Percentiles rank a stretch among this genome's conserved stretches.
Conservation (phyloP, 2,113 vertebrate genomes). For the Ranitomeya imitator region DNA sequence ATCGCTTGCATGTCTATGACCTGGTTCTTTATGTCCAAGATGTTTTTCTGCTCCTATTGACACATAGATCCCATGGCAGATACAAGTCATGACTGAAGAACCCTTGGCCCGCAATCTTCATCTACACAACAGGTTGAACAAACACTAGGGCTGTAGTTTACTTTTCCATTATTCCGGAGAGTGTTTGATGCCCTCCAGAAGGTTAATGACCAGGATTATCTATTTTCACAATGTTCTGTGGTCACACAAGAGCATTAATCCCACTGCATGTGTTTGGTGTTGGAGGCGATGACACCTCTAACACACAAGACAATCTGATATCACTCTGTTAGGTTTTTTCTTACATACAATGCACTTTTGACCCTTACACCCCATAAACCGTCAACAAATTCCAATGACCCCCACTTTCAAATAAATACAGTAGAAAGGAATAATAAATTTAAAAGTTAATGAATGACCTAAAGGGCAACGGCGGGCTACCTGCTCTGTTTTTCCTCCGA, state of each 20-base stretch:
- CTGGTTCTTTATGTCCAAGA: not conserved
- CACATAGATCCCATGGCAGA: not conserved
- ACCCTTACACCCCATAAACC: slow-evolving; percentile 14
- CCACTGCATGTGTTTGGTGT: not conserved
- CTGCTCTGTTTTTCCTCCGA: slow-evolving; percentile 18
- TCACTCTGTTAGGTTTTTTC: slow-evolving; percentile 2
- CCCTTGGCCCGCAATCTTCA: not conserved
- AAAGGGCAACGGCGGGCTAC: slow-evolving; percentile 10
- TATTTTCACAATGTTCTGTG: not conserved
- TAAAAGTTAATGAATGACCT: slow-evolving; percentile 19
- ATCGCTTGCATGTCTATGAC: no score
- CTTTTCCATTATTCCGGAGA: not conserved
- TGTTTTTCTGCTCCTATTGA: not conserved
- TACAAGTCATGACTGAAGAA: not conserved
- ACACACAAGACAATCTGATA: slow-evolving; percentile 22
- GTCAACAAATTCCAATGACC: not conserved
- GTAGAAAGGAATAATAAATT: not conserved
- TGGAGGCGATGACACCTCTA: slow-evolving; percentile 9
- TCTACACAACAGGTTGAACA: slow-evolving; percentile 28
- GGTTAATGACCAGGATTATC: slow-evolving; percentile 20
- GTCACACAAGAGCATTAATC: not conserved
- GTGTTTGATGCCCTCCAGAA: not conserved
- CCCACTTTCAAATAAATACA: slow-evolving; percentile 30
- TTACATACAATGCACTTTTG: slow-evolving; percentile 41
- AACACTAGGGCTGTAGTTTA: not conserved